Percentiles rank a stretch among this genome's conserved stretches.
Evolutionary conservation across 2,888 invertebrate genomes (phyloP).

Genomic region (Limnephilus auricula): DNA sequence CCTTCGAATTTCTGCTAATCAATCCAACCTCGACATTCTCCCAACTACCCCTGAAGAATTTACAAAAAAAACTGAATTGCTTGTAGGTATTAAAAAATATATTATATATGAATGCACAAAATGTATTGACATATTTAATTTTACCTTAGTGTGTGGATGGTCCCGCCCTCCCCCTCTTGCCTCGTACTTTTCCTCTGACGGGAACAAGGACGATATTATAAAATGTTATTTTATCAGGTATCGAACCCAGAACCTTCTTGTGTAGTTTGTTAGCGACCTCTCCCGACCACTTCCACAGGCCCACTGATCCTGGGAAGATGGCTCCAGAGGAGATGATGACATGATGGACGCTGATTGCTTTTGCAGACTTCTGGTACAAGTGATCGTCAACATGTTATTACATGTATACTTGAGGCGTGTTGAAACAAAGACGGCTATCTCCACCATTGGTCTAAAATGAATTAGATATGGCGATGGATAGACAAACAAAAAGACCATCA

Average conservation of each 20-base stretch:
- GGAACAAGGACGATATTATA: not conserved
- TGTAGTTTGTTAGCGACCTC: conserved; percentile 35
- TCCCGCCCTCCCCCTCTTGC: not conserved
- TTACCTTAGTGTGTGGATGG: not conserved
- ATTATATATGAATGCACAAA: not conserved
- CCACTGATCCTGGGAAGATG: conserved; percentile 52
- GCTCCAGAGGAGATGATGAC: not conserved
- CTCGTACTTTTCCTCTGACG: not conserved
- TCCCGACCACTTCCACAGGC: conserved; percentile 58
- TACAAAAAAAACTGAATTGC: not conserved
- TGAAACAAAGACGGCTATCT: no score
- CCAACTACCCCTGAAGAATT: not conserved
- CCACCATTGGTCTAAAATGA: no score
- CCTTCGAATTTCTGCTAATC: no score
- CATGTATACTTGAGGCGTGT: no score
- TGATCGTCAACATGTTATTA: conserved; percentile 14
- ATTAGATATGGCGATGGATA: no score
- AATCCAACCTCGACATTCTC: not conserved
- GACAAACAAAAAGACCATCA: no score
- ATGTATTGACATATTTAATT: not conserved
- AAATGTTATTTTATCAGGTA: not conserved
- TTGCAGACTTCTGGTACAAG: not conserved
- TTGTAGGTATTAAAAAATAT: no score
- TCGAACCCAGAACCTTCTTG: conserved; percentile 33
- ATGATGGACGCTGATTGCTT: conserved; percentile 10